Evolutionary conservation across 2,888 invertebrate genomes (phyloP).

Genomic region (Lochmaea capreae): DNA sequence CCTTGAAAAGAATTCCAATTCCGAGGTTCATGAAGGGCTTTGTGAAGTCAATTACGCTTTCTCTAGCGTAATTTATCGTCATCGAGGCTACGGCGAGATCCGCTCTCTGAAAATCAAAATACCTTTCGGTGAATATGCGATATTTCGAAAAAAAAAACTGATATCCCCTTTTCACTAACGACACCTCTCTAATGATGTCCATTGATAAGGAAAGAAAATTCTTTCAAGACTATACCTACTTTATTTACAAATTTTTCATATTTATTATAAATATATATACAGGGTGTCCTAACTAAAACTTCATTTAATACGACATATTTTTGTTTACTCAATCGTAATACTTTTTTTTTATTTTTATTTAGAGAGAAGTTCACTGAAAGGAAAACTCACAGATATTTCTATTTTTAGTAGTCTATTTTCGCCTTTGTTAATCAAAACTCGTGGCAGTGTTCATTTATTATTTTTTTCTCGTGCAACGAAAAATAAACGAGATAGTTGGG

Average conservation of each 20-base stretch:
- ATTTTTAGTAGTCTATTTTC: too few species aligned
- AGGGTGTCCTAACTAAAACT: too few species aligned
- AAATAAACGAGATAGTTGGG: background rate
- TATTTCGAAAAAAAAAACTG: background rate
- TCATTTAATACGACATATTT: too few species aligned
- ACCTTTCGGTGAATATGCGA: constrained; percentile 5
- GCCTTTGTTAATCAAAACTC: background rate
- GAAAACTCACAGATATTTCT: too few species aligned
- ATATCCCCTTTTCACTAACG: background rate
- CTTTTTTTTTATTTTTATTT: too few species aligned
- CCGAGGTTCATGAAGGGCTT: constrained; percentile 99
- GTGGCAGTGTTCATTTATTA: background rate
- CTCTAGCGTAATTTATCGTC: constrained; percentile 97
- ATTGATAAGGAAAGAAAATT: constrained; percentile 6
- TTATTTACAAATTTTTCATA: background rate
- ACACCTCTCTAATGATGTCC: constrained; percentile 17
- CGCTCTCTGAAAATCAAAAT: constrained; percentile 76
- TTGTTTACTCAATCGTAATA: too few species aligned
- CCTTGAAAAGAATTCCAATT: constrained; percentile 95
- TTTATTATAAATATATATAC: background rate
- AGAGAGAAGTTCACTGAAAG: too few species aligned
- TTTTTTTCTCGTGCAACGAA: background rate
- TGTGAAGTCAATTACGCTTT: constrained; percentile 96
- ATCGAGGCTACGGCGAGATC: constrained; percentile 97
- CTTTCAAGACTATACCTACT: background rate